phyloP scores from a whole-genome alignment of 2,113 vertebrate genomes.

The Melospiza melodia region DNA sequence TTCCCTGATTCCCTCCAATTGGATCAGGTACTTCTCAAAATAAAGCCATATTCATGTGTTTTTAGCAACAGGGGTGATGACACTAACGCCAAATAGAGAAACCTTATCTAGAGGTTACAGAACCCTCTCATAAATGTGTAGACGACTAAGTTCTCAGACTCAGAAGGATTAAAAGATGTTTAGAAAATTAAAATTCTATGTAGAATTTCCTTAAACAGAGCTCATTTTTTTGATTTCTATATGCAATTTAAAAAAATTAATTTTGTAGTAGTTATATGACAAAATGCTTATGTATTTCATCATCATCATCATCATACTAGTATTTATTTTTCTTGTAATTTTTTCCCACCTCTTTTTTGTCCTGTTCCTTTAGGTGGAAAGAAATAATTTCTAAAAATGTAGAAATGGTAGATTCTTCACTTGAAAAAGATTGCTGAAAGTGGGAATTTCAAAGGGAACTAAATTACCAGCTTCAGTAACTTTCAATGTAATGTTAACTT shows the following conservation, averaged over 20 bases:
- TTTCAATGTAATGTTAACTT: neutral
- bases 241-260: neutral
- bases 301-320: rapidly evolving
- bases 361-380: neutral
- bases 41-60: neutral
- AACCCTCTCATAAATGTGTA: neutral
- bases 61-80: neutral
- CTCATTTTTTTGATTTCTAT: neutral
- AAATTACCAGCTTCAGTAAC: neutral
- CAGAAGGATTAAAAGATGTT: neutral
- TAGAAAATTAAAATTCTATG: neutral
- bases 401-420: neutral
- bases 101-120: neutral
- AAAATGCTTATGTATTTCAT: neutral
- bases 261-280: neutral
- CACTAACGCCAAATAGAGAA: neutral
- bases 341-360: neutral
- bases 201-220: neutral
- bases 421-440: neutral
- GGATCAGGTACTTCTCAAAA: neutral
- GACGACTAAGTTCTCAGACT: neutral
- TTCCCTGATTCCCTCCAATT: neutral
- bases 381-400: neutral
- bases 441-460: neutral
- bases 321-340: neutral